These are phyloP conservation scores for Polyodon spathula DNA, from an alignment of 2,113 vertebrate genomes.

Conservation along the genomic window DNA sequence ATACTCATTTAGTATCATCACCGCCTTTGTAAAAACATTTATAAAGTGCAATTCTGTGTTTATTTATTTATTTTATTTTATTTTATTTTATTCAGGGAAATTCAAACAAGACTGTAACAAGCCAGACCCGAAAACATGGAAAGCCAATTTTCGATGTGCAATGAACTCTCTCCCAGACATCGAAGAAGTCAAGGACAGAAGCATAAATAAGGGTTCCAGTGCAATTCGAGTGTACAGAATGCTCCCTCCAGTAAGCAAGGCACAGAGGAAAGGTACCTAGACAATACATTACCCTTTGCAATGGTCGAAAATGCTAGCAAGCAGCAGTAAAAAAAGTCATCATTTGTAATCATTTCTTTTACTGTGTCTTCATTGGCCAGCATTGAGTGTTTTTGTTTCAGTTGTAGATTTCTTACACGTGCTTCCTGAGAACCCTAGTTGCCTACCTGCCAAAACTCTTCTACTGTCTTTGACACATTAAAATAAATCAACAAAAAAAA, in stretches of 20 bases:
- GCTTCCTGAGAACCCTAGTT: no score
- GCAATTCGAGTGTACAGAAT: slow-evolving; percentile 87
- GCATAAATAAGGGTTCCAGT: slow-evolving; percentile 81
- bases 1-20: no score
- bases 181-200: slow-evolving; percentile 82
- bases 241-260: slow-evolving; percentile 62
- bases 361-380: neutral
- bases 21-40: no score
- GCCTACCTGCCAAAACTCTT: no score
- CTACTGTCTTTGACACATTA: no score
- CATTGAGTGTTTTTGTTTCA: neutral
- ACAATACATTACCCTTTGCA: fast-evolving
- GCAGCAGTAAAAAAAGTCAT: neutral
- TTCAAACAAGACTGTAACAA: slow-evolving; percentile 59
- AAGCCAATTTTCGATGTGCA: slow-evolving; percentile 94
- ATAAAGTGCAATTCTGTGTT: no score
- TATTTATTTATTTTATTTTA: neutral
- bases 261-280: slow-evolving; percentile 56
- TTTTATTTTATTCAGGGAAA: slow-evolving; percentile 59
- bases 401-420: no score
- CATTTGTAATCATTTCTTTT: neutral
- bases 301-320: neutral
- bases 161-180: slow-evolving; percentile 96
- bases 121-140: slow-evolving; percentile 94
- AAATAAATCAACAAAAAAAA: no score